Percentiles rank a stretch among this genome's conserved stretches.
Evolutionary conservation across 1,140 invertebrate genomes (phyloP).

Genomic region (Gyrodactylus salaris): DNA sequence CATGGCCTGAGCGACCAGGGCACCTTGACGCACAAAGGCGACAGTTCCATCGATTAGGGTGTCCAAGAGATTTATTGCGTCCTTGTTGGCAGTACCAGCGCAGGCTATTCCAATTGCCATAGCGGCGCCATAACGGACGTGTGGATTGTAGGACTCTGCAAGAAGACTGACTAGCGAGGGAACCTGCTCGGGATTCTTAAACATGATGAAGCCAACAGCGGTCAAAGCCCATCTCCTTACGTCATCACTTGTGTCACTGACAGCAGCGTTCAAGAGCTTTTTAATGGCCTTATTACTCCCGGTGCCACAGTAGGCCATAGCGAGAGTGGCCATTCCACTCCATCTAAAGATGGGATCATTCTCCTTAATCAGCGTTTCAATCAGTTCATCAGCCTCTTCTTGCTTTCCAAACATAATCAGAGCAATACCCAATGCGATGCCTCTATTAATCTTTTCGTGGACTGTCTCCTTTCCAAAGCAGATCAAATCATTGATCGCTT

Average conservation of each 20-base stretch:
- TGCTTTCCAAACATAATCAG: conserved; percentile 78
- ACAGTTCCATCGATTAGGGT: conserved; percentile 94
- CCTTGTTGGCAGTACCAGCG: conserved; percentile 66
- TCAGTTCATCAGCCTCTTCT: conserved; percentile 72
- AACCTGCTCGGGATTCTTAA: conserved; percentile 34
- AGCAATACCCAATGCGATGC: conserved; percentile 67
- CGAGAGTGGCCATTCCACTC: conserved; percentile 80
- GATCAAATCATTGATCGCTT: conserved; percentile 74
- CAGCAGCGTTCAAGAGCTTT: conserved; percentile 67
- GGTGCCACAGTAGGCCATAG: conserved; percentile 90
- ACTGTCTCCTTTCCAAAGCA: conserved; percentile 44
- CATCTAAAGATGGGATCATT: conserved; percentile 26
- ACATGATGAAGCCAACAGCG: conserved; percentile 70
- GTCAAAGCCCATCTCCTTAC: conserved; percentile 83
- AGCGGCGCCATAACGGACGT: conserved; percentile 87
- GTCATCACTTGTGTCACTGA: conserved; percentile 90
- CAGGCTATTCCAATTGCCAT: conserved; percentile 95
- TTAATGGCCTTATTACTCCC: conserved; percentile 81
- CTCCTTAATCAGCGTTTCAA: conserved; percentile 39
- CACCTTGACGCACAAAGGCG: conserved; percentile 90
- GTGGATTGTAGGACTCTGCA: conserved; percentile 92
- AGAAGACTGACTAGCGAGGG: conserved; percentile 71
- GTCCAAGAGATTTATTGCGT: conserved; percentile 74
- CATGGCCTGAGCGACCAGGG: conserved; percentile 65
- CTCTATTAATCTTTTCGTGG: conserved; percentile 85